Conservation (phyloP, 2,888 invertebrate genomes). For the Nymphalis urticae region DNA sequence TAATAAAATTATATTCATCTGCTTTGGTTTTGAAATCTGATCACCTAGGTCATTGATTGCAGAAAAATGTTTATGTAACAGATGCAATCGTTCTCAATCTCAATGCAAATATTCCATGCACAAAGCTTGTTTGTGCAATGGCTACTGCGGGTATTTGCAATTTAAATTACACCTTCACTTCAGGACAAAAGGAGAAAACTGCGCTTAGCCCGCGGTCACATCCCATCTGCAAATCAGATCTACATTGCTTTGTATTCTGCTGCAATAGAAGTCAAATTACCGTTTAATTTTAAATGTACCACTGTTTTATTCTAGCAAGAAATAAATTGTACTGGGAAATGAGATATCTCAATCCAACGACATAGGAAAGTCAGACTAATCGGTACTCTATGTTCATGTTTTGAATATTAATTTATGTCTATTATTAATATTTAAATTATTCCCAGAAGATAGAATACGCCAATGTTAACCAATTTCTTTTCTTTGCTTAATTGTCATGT, state of each 20-base stretch:
- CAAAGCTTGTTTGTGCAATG: conserved; percentile 32
- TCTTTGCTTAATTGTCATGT: no score
- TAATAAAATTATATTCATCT: no score
- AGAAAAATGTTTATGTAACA: conserved; percentile 26
- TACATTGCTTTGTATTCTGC: conserved; percentile 7
- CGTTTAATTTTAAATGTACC: neutral
- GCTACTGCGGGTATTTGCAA: conserved; percentile 35
- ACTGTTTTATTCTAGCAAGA: neutral
- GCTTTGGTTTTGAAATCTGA: neutral
- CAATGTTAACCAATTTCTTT: no score
- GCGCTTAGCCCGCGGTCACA: neutral
- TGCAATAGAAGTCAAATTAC: conserved; percentile 9
- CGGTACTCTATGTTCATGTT: neutral
- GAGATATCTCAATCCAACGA: neutral
- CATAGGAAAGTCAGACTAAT: neutral
- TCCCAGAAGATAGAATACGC: no score
- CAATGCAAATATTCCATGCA: conserved; percentile 37
- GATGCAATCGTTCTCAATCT: conserved; percentile 34
- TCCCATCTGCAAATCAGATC: neutral
- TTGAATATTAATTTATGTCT: neutral
- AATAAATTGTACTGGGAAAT: neutral
- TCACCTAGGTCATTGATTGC: neutral
- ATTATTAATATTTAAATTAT: neutral
- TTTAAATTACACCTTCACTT: conserved; percentile 30
- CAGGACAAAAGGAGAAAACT: conserved; percentile 22